These are phyloP conservation scores for Actias luna DNA, from an alignment of 2,888 invertebrate species.

Conservation along the genomic window DNA sequence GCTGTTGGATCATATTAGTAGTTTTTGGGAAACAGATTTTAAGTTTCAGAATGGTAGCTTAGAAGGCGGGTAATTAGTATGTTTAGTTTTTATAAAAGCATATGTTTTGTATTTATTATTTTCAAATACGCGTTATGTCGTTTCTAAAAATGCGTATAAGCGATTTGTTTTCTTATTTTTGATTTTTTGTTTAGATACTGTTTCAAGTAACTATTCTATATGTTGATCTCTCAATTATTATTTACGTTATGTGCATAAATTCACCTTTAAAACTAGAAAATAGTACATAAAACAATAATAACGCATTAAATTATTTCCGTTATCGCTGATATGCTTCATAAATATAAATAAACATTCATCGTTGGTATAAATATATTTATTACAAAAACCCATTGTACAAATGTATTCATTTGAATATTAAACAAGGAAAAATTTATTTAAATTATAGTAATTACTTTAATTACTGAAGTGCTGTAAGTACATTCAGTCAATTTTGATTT, in stretches of 20 bases:
- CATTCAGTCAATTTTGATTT: background rate
- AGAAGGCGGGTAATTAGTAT: too few relatives aligned
- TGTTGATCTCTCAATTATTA: background rate
- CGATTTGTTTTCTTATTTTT: background rate
- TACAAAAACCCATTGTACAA: background rate
- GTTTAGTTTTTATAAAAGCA: too few relatives aligned
- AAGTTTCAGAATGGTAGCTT: too few relatives aligned
- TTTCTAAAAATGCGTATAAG: background rate
- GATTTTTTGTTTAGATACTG: background rate
- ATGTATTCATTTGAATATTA: background rate
- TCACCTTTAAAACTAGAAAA: too few relatives aligned
- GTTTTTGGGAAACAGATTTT: too few relatives aligned
- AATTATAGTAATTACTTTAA: background rate
- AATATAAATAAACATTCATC: background rate
- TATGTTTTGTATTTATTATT: background rate
- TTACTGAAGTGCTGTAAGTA: background rate
- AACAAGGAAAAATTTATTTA: background rate
- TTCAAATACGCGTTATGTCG: background rate
- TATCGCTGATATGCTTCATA: too few relatives aligned
- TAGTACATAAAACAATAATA: background rate
- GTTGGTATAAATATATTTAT: background rate
- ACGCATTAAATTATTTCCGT: background rate
- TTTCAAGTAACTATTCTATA: background rate
- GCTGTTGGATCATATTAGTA: too few relatives aligned
- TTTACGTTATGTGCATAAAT: too few relatives aligned